phyloP scores from a whole-genome alignment of 2,888 invertebrate species.

The Blastobasis adustella region DNA sequence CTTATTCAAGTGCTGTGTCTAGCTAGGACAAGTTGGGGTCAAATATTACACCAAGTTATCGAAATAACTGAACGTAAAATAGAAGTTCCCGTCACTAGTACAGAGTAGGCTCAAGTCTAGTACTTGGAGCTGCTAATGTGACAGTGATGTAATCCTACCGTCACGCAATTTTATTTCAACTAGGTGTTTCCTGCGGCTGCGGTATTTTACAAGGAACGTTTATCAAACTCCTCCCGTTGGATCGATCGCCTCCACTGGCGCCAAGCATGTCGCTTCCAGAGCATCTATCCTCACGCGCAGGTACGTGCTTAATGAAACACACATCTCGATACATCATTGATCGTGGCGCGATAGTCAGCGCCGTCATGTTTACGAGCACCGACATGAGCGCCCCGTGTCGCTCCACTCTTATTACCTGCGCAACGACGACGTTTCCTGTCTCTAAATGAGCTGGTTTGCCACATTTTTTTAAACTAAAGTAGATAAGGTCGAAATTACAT shows the following conservation, averaged over 20 bases:
- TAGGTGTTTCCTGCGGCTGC: too few species aligned
- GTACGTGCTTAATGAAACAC: slow-evolving; percentile 41
- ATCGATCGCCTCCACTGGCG: neutral
- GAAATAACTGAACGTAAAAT: too few species aligned
- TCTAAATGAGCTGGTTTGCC: neutral
- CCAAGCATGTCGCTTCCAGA: slow-evolving; percentile 20
- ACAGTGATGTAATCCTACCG: neutral
- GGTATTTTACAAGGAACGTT: too few species aligned
- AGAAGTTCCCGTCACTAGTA: too few species aligned
- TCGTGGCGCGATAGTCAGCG: slow-evolving; percentile 50
- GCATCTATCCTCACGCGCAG: slow-evolving; percentile 10
- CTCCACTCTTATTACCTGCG: slow-evolving; percentile 47
- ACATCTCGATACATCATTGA: slow-evolving; percentile 58
- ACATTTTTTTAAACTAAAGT: too few species aligned
- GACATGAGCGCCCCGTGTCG: slow-evolving; percentile 50
- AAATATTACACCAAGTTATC: too few species aligned
- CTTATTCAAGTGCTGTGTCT: too few species aligned
- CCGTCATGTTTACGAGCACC: slow-evolving; percentile 55
- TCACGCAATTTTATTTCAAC: too few species aligned
- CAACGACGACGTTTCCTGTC: slow-evolving; percentile 37
- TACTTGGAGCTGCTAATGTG: too few species aligned
- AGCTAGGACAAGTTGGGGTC: too few species aligned
- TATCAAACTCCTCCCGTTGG: neutral
- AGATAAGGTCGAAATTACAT: too few species aligned
- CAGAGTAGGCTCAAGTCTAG: too few species aligned